These are phyloP conservation scores for Pontoporia blainvillei DNA, from an alignment of 2,113 vertebrate species.

Conservation along the genomic window DNA sequence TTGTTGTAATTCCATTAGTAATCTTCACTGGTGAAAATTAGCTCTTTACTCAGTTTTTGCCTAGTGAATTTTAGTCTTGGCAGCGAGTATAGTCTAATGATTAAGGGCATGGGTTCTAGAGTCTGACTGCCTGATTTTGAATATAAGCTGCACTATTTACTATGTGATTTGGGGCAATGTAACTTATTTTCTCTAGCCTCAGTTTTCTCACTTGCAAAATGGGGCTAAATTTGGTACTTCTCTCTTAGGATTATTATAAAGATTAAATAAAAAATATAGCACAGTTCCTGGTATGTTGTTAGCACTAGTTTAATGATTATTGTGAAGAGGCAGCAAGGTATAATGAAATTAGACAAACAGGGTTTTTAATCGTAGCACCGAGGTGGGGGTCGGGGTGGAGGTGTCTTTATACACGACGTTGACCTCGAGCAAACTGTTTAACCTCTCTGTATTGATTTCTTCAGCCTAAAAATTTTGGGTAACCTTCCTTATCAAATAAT, in stretches of 20 bases:
- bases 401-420: background rate
- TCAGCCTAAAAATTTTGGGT: background rate
- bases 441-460: background rate
- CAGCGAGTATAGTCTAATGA: background rate
- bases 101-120: background rate
- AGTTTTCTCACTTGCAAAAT: background rate
- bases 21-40: background rate
- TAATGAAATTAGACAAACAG: background rate
- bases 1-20: background rate
- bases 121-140: background rate
- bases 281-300: background rate
- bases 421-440: background rate
- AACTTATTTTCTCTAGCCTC: background rate
- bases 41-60: background rate
- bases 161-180: background rate
- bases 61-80: background rate
- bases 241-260: background rate
- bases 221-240: background rate
- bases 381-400: background rate
- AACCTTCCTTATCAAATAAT: constrained; percentile 24
- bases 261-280: background rate
- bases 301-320: background rate
- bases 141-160: background rate
- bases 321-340: background rate
- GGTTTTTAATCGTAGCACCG: background rate